Evolutionary conservation across 2,113 vertebrate species (phyloP).

Genomic region (Colaptes auratus): DNA sequence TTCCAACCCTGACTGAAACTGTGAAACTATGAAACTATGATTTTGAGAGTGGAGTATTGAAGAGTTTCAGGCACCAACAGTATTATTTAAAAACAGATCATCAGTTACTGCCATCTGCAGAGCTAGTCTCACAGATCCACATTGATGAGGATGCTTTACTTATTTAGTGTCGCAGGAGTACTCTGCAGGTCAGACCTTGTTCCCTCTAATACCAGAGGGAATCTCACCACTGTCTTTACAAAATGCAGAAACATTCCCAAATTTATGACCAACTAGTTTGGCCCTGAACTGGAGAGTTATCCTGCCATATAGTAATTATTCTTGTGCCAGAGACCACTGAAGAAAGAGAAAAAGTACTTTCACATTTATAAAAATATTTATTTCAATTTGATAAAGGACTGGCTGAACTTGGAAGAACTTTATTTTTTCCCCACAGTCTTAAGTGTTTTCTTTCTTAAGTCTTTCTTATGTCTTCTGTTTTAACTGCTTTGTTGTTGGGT

Average conservation of each 20-base stretch:
- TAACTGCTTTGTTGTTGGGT: too few relatives aligned
- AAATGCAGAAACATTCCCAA: not conserved
- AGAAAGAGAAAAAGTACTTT: not conserved
- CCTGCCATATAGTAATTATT: not conserved
- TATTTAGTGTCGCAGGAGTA: not conserved
- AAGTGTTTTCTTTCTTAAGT: not conserved
- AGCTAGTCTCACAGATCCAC: not conserved
- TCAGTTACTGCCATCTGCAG: constrained; percentile 42
- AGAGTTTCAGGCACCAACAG: not conserved
- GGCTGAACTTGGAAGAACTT: not conserved
- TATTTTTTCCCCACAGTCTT: not conserved
- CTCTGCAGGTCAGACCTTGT: not conserved
- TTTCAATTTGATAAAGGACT: not conserved
- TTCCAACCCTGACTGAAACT: too few relatives aligned
- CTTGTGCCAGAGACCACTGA: not conserved
- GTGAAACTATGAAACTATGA: too few relatives aligned
- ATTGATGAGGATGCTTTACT: not conserved
- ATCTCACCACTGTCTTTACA: not conserved
- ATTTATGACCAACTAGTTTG: not conserved
- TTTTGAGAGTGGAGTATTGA: not conserved
- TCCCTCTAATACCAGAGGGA: not conserved
- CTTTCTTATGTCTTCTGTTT: too few relatives aligned
- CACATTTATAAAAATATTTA: not conserved
- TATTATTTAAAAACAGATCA: not conserved
- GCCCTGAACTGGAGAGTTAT: not conserved